phyloP scores from a whole-genome alignment of 2,113 vertebrate genomes.

The Pterocles gutturalis region DNA sequence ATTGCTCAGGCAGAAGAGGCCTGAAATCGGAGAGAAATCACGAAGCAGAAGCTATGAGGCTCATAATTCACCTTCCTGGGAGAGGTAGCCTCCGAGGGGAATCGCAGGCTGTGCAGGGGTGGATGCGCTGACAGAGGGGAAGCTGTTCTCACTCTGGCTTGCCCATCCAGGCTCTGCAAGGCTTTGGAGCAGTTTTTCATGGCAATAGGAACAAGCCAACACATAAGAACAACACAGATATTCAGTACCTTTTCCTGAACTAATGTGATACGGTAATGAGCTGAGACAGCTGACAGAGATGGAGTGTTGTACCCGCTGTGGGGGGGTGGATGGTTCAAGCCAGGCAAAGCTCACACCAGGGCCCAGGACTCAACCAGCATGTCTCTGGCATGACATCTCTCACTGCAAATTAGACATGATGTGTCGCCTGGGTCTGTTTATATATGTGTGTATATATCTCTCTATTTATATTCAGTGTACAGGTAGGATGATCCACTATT shows the following conservation, averaged over 20 bases:
- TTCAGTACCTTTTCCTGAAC: not conserved
- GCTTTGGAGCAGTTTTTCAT: not conserved
- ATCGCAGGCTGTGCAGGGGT: not conserved
- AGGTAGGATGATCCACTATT: not conserved
- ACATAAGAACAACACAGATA: not conserved
- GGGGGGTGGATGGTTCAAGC: not conserved
- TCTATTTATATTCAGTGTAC: not conserved
- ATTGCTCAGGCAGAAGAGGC: slow-evolving; percentile 43
- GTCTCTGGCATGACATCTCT: not conserved
- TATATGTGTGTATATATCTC: too few species aligned
- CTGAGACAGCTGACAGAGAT: not conserved
- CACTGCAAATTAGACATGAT: not conserved
- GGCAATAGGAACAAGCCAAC: not conserved
- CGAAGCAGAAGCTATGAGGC: not conserved
- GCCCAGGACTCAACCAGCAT: not conserved
- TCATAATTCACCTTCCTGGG: slow-evolving; percentile 41
- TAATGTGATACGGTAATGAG: not conserved
- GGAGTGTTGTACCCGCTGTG: accelerated
- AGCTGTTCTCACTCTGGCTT: not conserved
- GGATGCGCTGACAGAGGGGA: not conserved
- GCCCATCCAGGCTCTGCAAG: not conserved
- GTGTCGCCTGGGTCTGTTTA: not conserved
- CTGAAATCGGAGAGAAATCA: slow-evolving; percentile 52
- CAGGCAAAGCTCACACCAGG: not conserved
- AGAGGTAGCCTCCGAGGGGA: not conserved